These are phyloP conservation scores for Poecilia gillii DNA, from an alignment of 2,797 vertebrate species.

Conservation along the genomic window DNA sequence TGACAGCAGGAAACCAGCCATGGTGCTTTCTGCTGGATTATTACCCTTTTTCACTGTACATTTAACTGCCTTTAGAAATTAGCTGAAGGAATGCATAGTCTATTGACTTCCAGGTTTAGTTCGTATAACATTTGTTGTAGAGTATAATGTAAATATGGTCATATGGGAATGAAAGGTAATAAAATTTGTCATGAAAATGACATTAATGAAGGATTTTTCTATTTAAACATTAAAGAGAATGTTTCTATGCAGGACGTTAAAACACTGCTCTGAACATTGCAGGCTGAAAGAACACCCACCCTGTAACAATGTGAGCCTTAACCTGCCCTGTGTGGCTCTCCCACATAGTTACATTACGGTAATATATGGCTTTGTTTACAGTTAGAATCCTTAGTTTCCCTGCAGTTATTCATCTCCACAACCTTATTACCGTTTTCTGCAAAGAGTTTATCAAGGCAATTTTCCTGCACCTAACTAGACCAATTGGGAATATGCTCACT, in stretches of 20 bases:
- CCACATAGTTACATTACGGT: slow-evolving; percentile 65
- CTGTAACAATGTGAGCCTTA: slow-evolving; percentile 56
- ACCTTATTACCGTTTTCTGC: slow-evolving; percentile 87
- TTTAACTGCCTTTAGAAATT: slow-evolving; percentile 16
- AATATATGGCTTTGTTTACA: slow-evolving; percentile 80
- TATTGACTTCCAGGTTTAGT: not conserved
- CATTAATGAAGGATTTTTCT: not conserved
- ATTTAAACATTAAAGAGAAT: not conserved
- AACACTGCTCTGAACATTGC: slow-evolving; percentile 8
- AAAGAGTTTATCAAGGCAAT: slow-evolving; percentile 88
- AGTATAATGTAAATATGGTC: not conserved
- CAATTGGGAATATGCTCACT: slow-evolving; percentile 88
- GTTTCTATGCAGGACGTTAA: not conserved
- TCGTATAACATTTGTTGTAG: not conserved
- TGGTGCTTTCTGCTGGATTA: not conserved
- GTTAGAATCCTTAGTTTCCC: slow-evolving; percentile 60
- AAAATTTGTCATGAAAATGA: not conserved
- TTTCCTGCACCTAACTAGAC: slow-evolving; percentile 90
- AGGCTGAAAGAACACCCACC: slow-evolving; percentile 35
- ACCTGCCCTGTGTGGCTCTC: slow-evolving; percentile 47
- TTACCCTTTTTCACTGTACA: slow-evolving; percentile 4
- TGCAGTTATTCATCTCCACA: slow-evolving; percentile 85
- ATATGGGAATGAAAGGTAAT: not conserved
- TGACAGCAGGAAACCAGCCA: not conserved
- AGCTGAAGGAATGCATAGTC: not conserved